phyloP scores from a whole-genome alignment of 2,888 invertebrate species.

The Tinea pellionella region DNA sequence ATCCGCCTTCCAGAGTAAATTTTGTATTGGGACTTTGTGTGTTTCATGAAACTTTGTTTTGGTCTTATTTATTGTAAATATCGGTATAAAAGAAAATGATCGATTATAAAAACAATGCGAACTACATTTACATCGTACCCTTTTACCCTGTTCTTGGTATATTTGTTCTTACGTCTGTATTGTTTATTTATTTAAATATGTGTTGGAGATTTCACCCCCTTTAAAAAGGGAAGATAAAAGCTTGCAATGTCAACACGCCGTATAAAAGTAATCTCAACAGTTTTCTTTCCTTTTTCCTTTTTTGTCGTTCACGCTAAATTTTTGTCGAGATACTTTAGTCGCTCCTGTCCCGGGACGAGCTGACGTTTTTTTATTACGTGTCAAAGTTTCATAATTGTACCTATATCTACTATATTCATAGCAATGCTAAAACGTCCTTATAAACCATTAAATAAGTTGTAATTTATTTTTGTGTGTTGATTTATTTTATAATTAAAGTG shows the following conservation, averaged over 20 bases:
- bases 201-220: constrained; percentile 58
- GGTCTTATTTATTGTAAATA: not conserved
- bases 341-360: not conserved
- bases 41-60: not conserved
- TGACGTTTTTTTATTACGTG: not conserved
- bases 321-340: not conserved
- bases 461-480: too few species aligned
- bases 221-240: constrained; percentile 63
- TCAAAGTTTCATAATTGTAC: not conserved
- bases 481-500: too few species aligned
- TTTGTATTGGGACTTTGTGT: not conserved
- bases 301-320: constrained; percentile 4
- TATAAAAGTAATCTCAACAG: constrained; percentile 60
- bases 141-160: constrained; percentile 33
- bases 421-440: too few species aligned
- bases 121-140: constrained; percentile 7
- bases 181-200: constrained; percentile 66
- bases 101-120: not conserved
- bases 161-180: constrained; percentile 39
- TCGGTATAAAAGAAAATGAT: not conserved
- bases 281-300: constrained; percentile 31
- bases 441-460: too few species aligned
- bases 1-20: not conserved
- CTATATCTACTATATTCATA: too few species aligned
- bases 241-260: constrained; percentile 58